Percentiles rank a stretch among this genome's conserved stretches.
These are phyloP conservation scores for Pteropus rufus DNA, from an alignment of 2,797 vertebrate genomes.

Conservation along the genomic window DNA sequence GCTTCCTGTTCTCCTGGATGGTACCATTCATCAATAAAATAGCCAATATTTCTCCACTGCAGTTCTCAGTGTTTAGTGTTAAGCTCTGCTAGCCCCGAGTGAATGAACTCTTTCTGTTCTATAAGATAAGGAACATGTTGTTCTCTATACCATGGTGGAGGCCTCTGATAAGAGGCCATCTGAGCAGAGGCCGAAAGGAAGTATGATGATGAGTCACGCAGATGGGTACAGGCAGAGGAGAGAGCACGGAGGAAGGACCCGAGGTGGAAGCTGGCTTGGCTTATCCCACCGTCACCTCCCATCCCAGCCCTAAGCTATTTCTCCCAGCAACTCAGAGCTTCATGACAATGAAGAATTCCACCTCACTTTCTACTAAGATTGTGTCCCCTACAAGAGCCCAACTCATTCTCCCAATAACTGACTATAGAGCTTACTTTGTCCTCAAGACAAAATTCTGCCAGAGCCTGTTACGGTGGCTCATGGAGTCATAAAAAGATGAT, in stretches of 20 bases:
- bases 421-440: not conserved
- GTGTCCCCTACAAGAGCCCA: not conserved
- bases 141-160: not conserved
- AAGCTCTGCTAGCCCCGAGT: too few relatives aligned
- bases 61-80: too few relatives aligned
- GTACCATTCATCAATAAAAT: too few relatives aligned
- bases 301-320: not conserved
- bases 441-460: not conserved
- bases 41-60: too few relatives aligned
- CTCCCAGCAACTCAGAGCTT: not conserved
- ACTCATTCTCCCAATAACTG: not conserved
- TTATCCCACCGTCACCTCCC: not conserved
- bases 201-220: not conserved
- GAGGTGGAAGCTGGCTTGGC: accelerated
- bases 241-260: too few relatives aligned
- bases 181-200: not conserved
- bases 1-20: too few relatives aligned
- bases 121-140: not conserved
- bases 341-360: not conserved
- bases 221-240: not conserved
- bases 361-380: not conserved
- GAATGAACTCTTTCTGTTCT: too few relatives aligned
- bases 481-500: not conserved
- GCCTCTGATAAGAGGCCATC: not conserved
- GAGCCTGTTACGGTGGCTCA: not conserved